Evolutionary conservation across 2,797 vertebrate species (phyloP).

Genomic region (Kryptopterus vitreolus): DNA sequence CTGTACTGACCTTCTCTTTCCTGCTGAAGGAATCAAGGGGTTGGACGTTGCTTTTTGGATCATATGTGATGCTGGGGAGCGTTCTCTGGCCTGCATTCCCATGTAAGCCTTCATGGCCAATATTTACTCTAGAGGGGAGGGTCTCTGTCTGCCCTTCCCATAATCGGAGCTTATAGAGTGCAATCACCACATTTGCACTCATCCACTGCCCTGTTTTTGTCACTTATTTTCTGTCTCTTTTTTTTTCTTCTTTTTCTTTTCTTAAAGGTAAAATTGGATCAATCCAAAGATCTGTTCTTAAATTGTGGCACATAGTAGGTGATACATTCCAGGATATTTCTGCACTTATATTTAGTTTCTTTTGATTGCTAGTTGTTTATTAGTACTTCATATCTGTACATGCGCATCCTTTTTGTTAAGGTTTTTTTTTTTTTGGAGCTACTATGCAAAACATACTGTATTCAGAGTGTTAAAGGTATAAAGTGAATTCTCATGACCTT

Average conservation of each 20-base stretch:
- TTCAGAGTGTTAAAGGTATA: slow-evolving; percentile 16
- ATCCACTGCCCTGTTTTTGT: slow-evolving; percentile 19
- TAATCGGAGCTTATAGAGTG: not conserved
- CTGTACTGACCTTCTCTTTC: slow-evolving; percentile 2
- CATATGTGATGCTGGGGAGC: slow-evolving; percentile 41
- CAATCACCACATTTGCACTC: not conserved
- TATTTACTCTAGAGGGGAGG: slow-evolving; percentile 23
- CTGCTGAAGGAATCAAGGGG: slow-evolving; percentile 42
- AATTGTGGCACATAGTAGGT: not conserved
- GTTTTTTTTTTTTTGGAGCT: slow-evolving; percentile 14
- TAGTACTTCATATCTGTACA: slow-evolving; percentile 39
- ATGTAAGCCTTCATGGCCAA: slow-evolving; percentile 14
- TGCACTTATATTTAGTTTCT: slow-evolving; percentile 24
- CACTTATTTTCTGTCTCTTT: slow-evolving; percentile 33
- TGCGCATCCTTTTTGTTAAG: not conserved
- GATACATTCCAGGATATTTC: not conserved
- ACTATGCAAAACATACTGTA: slow-evolving; percentile 33
- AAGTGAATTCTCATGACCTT: slow-evolving; percentile 11
- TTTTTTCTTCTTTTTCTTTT: slow-evolving; percentile 24
- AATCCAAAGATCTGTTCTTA: slow-evolving; percentile 63
- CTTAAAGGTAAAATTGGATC: slow-evolving; percentile 31
- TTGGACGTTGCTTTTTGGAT: slow-evolving; percentile 46
- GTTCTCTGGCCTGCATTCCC: slow-evolving; percentile 42
- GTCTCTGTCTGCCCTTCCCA: not conserved
- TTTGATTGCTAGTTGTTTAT: slow-evolving; percentile 41